Evolutionary conservation across 2,888 invertebrate genomes (phyloP).

Genomic region (Stramonita haemastoma): DNA sequence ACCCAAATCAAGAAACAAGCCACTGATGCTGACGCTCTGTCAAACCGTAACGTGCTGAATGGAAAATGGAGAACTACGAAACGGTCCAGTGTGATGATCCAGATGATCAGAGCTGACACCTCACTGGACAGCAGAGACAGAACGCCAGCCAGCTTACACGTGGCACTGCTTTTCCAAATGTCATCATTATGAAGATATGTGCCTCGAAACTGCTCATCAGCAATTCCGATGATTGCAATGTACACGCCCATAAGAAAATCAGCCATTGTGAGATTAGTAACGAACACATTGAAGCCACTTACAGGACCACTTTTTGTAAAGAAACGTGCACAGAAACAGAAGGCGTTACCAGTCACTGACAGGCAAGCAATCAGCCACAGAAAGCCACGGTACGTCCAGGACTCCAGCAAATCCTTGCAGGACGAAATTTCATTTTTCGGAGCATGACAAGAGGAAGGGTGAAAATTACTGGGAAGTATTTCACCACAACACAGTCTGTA

Average conservation of each 20-base stretch:
- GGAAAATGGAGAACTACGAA: conserved; percentile 40
- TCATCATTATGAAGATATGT: background rate
- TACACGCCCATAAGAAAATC: conserved; percentile 10
- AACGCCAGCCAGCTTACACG: conserved; percentile 43
- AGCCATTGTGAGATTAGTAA: background rate
- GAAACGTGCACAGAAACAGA: background rate
- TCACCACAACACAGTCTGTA: background rate
- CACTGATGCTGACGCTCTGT: background rate
- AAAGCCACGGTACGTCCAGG: background rate
- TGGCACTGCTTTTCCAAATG: conserved; percentile 36
- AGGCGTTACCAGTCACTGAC: background rate
- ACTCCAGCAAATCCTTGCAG: background rate
- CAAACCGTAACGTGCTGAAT: conserved; percentile 3
- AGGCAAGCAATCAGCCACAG: conserved; percentile 1
- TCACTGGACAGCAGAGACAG: conserved; percentile 42
- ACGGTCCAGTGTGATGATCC: conserved; percentile 44
- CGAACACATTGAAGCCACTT: conserved; percentile 15
- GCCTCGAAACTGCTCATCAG: conserved; percentile 13
- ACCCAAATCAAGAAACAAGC: background rate
- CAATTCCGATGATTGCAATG: background rate
- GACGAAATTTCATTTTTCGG: conserved; percentile 6
- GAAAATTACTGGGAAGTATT: background rate
- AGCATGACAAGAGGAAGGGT: background rate
- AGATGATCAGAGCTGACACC: conserved; percentile 42
- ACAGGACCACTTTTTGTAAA: too few species aligned